A percentile compares a stretch with the other conserved stretches of the same genome.
Conservation (phyloP, 2,113 vertebrate species). For the Mastomys coucha region DNA sequence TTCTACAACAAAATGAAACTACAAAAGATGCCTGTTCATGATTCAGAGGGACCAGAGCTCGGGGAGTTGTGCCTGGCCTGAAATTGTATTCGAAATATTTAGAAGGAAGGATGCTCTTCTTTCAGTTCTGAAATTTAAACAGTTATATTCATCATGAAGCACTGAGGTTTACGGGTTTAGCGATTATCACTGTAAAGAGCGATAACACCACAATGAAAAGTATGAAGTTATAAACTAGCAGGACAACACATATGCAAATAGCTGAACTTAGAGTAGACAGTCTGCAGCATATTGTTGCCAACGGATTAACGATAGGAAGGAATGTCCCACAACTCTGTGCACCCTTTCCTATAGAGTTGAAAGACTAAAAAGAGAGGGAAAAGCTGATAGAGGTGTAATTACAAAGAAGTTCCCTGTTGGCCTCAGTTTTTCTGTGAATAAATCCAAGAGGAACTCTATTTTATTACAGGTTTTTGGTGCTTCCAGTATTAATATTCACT, state of each 20-base stretch:
- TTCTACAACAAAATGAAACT: too few relatives aligned
- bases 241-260: background rate
- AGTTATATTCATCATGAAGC: background rate
- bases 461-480: background rate
- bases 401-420: conserved; percentile 10
- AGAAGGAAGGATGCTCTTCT: background rate
- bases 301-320: background rate
- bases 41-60: background rate
- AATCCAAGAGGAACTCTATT: background rate
- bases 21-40: background rate
- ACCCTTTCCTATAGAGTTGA: background rate
- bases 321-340: background rate
- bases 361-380: background rate
- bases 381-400: background rate
- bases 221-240: background rate
- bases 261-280: background rate
- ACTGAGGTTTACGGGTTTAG: background rate
- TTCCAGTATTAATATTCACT: background rate
- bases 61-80: background rate
- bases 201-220: background rate
- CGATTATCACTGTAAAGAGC: background rate
- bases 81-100: background rate
- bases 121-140: conserved; percentile 31
- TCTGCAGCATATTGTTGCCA: background rate
- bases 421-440: background rate